Base-by-base conservation (phyloP, 2,888 invertebrate species). In the Tromatobia lineatoria region DNA sequence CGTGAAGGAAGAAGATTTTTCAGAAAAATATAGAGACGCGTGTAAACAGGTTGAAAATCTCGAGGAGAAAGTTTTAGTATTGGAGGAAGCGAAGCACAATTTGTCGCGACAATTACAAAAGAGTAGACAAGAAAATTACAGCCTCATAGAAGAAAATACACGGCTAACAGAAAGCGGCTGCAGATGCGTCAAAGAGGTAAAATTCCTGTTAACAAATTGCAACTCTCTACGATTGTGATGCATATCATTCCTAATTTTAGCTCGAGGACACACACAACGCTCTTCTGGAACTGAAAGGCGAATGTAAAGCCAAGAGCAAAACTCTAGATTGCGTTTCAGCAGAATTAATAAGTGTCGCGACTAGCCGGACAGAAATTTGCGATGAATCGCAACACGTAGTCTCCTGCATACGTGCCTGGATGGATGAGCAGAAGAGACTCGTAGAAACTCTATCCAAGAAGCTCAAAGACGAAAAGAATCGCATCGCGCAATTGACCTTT, bases 331-430 rank as follows among this genome's bases (percentile, higher is more conserved):
- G 83, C 38, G 87, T 93, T 42, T 90, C 91, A 18, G 89, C 88
- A 1, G 93, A 93, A 81, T 89, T 92, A 47, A 90, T 85, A 29
- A 86, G 91, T 79, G 88, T 90, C 59, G 89, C 90, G n/a, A 82
- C 89, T 3, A 91, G 90, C 71, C 88, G 90, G 83, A 89, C 90
- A 0, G 90, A 93, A 84, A 87, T 91, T 4, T 91, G 89, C 45
- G 91, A 91, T 64, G 91, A 93, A 83, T 91, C 92, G 1, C 89
- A 91, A 70, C 83, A 88, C n/a, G 89, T 92, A 20, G 89, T 93
- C 50, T 85, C 86, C 1, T 89, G 91, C 77, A 91, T 92, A 70
- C 90, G 92, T 0, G 74, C 82, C 3, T 93, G 91, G 91, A 91
- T 93, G 88, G 89, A 88, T 47, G 90, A 92, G 61, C 92, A 93